Evolutionary conservation across 1,140 invertebrate genomes (phyloP).

Genomic region (Neocloeon triangulifer): DNA sequence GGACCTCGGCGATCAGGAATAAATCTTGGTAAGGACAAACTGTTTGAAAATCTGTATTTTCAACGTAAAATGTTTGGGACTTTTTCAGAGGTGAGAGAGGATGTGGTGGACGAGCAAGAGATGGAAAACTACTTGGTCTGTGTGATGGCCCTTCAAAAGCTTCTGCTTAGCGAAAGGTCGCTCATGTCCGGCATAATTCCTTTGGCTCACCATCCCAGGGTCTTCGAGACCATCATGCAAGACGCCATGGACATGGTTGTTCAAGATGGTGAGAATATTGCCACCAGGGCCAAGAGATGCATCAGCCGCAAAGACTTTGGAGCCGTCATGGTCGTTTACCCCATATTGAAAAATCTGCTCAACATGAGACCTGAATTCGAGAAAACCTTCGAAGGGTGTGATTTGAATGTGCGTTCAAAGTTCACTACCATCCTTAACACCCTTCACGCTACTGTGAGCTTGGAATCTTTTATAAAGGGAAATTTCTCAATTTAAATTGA

Average conservation of each 20-base stretch:
- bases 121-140: slow-evolving; percentile 71
- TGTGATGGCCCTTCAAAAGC: slow-evolving; percentile 61
- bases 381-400: slow-evolving; percentile 46
- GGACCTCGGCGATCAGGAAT: slow-evolving; percentile 23
- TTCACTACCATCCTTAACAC: slow-evolving; percentile 49
- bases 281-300: slow-evolving; percentile 49
- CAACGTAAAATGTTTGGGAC: neutral
- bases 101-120: slow-evolving; percentile 52
- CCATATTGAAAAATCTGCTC: slow-evolving; percentile 60
- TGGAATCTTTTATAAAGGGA: slow-evolving; percentile 1
- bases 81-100: slow-evolving; percentile 25
- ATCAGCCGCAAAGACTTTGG: slow-evolving; percentile 60
- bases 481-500: slow-evolving; percentile 6
- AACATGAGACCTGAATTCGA: slow-evolving; percentile 68
- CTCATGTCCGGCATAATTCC: slow-evolving; percentile 69
- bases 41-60: neutral
- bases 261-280: slow-evolving; percentile 66
- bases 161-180: slow-evolving; percentile 69
- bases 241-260: slow-evolving; percentile 68
- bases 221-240: slow-evolving; percentile 65
- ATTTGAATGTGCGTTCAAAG: slow-evolving; percentile 41
- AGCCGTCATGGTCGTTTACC: slow-evolving; percentile 63
- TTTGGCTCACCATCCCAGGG: slow-evolving; percentile 47
- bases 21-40: slow-evolving; percentile 14
- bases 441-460: slow-evolving; percentile 43